These are phyloP conservation scores for Danio choprae DNA, from an alignment of 2,797 vertebrate genomes.

Conservation along the genomic window DNA sequence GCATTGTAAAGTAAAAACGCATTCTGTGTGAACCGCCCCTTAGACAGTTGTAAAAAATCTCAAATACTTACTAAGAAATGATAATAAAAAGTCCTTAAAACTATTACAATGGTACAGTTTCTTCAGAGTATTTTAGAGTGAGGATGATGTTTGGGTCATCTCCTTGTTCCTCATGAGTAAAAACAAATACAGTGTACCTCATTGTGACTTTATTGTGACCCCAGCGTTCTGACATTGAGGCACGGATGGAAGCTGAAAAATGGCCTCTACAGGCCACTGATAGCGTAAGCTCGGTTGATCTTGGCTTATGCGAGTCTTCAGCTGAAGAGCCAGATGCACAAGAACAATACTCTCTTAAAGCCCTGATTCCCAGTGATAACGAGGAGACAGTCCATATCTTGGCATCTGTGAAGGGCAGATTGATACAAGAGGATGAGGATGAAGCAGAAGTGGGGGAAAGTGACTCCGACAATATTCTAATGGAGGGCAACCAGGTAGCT, in stretches of 20 bases:
- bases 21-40: no score
- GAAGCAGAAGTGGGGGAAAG: slow-evolving; percentile 64
- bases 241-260: slow-evolving; percentile 66
- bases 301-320: slow-evolving; percentile 58
- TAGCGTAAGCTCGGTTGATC: slow-evolving; percentile 51
- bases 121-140: no score
- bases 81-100: no score
- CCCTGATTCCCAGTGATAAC: slow-evolving; percentile 64
- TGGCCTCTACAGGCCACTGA: slow-evolving; percentile 59
- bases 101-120: no score
- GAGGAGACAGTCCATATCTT: slow-evolving; percentile 63
- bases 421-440: slow-evolving; percentile 42
- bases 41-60: no score
- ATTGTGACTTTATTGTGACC: slow-evolving; percentile 26
- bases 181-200: background rate
- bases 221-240: slow-evolving; percentile 79
- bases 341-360: slow-evolving; percentile 67
- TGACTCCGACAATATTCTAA: slow-evolving; percentile 76
- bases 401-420: slow-evolving; percentile 51
- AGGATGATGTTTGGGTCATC: background rate
- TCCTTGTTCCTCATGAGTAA: slow-evolving; percentile 56
- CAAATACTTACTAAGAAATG: no score
- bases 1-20: no score
- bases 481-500: slow-evolving; percentile 86
- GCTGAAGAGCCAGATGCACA: slow-evolving; percentile 51